Evolutionary conservation across 1,140 invertebrate species (phyloP), one percentile per base, ranked within the genome.

Genomic region (Eulimnadia texana): DNA sequence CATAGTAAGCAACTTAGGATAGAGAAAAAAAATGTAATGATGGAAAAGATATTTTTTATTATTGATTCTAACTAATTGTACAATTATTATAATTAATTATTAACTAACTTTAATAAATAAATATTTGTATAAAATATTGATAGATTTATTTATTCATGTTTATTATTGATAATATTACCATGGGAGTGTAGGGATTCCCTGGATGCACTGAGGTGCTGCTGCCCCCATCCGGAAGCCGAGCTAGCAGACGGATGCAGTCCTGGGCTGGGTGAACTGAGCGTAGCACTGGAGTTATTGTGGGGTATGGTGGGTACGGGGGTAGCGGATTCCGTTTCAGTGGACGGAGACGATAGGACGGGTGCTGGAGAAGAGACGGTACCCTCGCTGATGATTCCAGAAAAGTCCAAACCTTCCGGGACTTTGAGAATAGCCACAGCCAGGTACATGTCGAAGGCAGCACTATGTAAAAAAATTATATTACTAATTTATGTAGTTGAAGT

Each of bases 371-470:
- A 3, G n/a, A 24, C 57, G 59, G 47, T 60, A 58, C 16, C 58
- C 42, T 47, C 63, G 27, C 11, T 56, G 61, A 71, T 69, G 13
- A 76, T 67, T 25, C 73, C 77, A 1, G 85, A 84, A 70, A 81
- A 86, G 72, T 93, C 88, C 22, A 95, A 73, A 3, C 91, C 91
- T 66, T 88, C 84, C 0, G 81, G 73, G 13, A 93, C 74, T 16
- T 93, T 79, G 1, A 98, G 71, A 64, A 98, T 90, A 1, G 85
- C 86, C 0, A 98, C 86, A 0, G 90, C 86, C 68, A 93, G 78
- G 58, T 92, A 84, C 67, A 87, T 84, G 69, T 96, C 90, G 72
- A 98, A 94, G 0, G 91, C 90, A 66, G 92, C 85, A 74, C 92
- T 97, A 53, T 9, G 73, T 50, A 73, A 72, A 27, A 62, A 59